These are phyloP conservation scores for Takifugu bimaculatus DNA, from an alignment of 2,113 vertebrate species.

Conservation along the genomic window DNA sequence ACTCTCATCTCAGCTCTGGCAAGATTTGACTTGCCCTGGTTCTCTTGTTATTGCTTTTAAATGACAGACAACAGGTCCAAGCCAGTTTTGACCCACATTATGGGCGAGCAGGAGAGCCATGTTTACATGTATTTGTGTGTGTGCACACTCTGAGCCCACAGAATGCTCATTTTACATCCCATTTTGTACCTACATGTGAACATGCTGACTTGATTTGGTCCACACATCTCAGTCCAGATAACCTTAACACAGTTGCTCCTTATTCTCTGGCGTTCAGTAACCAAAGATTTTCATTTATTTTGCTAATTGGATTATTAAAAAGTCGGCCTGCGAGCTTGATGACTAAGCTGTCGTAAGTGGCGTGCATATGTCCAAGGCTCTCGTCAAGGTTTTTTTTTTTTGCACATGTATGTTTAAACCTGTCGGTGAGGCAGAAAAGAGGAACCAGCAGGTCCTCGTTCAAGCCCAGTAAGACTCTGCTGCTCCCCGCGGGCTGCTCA, in stretches of 20 bases:
- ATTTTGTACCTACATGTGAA: slow-evolving; percentile 18
- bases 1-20: slow-evolving; percentile 50
- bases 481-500: slow-evolving; percentile 43
- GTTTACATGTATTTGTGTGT: slow-evolving; percentile 1
- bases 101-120: neutral
- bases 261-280: slow-evolving; percentile 6
- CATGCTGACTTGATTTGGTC: slow-evolving; percentile 9
- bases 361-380: neutral
- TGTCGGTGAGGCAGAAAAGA: neutral
- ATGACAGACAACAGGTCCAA: slow-evolving; percentile 53
- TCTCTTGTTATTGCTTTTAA: slow-evolving; percentile 59
- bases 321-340: slow-evolving; percentile 8
- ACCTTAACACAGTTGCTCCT: slow-evolving; percentile 26
- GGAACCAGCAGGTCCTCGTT: slow-evolving; percentile 2
- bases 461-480: slow-evolving; percentile 28
- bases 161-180: neutral
- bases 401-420: slow-evolving; percentile 5
- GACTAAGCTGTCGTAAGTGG: slow-evolving; percentile 10
- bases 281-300: slow-evolving; percentile 27
- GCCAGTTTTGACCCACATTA: slow-evolving; percentile 7
- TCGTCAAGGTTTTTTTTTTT: neutral
- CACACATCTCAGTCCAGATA: slow-evolving; percentile 27
- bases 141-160: neutral
- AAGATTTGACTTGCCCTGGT: slow-evolving; percentile 51
- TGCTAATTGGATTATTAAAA: slow-evolving; percentile 13